phyloP scores from a whole-genome alignment of 2,888 invertebrate genomes.

The Rhingia campestris region DNA sequence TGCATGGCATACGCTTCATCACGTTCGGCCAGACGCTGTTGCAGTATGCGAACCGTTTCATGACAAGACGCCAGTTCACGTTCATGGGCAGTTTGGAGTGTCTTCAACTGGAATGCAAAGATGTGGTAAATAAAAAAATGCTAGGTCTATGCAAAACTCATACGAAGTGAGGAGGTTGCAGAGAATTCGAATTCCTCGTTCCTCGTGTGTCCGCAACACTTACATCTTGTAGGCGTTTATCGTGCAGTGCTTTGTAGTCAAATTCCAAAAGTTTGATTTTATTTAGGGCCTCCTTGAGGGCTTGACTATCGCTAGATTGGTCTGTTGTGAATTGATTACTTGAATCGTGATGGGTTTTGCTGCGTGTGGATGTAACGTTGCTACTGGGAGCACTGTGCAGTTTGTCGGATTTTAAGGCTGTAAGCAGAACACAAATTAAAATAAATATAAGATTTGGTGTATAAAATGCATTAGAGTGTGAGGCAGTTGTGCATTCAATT shows the following conservation, averaged over 20 bases:
- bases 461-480: background rate
- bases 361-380: constrained; percentile 76
- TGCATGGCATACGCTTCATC: constrained; percentile 82
- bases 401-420: constrained; percentile 75
- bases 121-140: constrained; percentile 37
- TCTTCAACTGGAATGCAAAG: constrained; percentile 86
- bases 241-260: constrained; percentile 89
- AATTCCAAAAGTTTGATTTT: constrained; percentile 89
- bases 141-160: constrained; percentile 36
- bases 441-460: background rate
- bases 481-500: background rate
- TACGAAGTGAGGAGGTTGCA: constrained; percentile 47
- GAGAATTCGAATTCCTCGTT: constrained; percentile 43
- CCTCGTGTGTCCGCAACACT: constrained; percentile 80
- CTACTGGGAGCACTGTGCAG: constrained; percentile 75
- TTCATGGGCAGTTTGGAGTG: constrained; percentile 89
- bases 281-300: constrained; percentile 83
- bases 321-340: constrained; percentile 80
- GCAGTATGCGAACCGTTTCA: constrained; percentile 82
- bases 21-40: constrained; percentile 81
- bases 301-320: constrained; percentile 80
- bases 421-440: constrained; percentile 40
- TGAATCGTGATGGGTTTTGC: constrained; percentile 80
- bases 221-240: constrained; percentile 91
- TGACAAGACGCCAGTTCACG: constrained; percentile 85